Percentiles rank a stretch among this genome's conserved stretches.
phyloP scores from a whole-genome alignment of 2,797 vertebrate species.

The Aulostomus chinensis region DNA sequence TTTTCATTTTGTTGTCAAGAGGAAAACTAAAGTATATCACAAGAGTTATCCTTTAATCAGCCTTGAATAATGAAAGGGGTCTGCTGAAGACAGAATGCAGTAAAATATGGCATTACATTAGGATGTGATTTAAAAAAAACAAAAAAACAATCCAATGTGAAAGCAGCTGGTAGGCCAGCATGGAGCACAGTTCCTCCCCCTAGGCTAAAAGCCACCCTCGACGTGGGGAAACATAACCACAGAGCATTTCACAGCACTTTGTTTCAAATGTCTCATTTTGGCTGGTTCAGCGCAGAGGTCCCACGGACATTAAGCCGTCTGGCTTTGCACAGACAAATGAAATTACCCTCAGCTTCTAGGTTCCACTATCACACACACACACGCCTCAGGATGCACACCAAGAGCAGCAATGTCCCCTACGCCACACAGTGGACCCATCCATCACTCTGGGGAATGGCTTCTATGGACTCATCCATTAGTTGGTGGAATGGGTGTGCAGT shows the following conservation, averaged over 20 bases:
- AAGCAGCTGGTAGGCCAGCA: conserved; percentile 31
- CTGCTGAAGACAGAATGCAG: too few relatives aligned
- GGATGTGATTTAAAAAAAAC: too few relatives aligned
- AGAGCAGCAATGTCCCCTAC: conserved; percentile 51
- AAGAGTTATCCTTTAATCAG: too few relatives aligned
- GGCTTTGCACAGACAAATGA: conserved; percentile 73
- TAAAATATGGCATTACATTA: too few relatives aligned
- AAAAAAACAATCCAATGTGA: conserved; percentile 1
- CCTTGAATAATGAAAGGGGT: too few relatives aligned
- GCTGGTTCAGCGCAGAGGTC: conserved; percentile 65
- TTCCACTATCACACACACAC: conserved; percentile 57
- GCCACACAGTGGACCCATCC: conserved; percentile 61
- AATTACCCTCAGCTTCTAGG: conserved; percentile 68
- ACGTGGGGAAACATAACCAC: conserved; percentile 62
- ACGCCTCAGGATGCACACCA: conserved; percentile 45
- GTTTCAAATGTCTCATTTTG: conserved; percentile 75
- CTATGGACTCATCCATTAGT: conserved; percentile 74
- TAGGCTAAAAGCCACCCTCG: conserved; percentile 62
- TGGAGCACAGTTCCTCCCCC: conserved; percentile 33
- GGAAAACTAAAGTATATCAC: too few relatives aligned
- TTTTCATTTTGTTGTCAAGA: too few relatives aligned
- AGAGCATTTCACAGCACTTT: conserved; percentile 72
- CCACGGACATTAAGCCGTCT: conserved; percentile 72
- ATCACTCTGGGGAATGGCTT: conserved; percentile 68
- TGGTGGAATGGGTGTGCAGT: conserved; percentile 65